Evolutionary conservation across 2,113 vertebrate genomes (phyloP).

Genomic region (Cavia porcellus): DNA sequence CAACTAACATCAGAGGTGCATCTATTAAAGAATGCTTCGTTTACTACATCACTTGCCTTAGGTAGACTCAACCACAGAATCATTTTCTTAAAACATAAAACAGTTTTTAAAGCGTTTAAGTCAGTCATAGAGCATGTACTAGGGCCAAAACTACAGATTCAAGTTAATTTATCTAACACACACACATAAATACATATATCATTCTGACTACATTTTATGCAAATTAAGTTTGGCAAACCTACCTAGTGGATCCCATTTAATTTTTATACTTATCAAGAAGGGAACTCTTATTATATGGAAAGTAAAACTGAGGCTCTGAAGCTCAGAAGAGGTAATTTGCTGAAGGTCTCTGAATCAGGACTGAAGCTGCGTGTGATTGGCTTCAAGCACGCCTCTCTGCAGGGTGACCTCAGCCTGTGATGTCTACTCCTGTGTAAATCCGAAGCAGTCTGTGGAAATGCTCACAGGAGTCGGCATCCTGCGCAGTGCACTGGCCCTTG

Average conservation of each 20-base stretch:
- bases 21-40: neutral
- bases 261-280: neutral
- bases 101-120: neutral
- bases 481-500: neutral
- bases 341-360: neutral
- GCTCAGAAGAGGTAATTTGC: neutral
- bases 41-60: neutral
- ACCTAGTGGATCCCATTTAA: neutral
- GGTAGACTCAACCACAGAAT: constrained; percentile 4
- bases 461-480: neutral
- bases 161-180: neutral
- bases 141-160: neutral
- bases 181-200: neutral
- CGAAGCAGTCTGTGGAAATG: neutral
- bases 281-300: neutral
- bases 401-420: neutral
- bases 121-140: neutral
- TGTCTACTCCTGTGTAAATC: neutral
- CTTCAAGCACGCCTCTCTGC: neutral
- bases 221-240: neutral
- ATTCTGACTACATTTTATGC: neutral
- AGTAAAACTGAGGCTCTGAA: neutral
- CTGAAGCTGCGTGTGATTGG: neutral
- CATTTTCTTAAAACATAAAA: neutral
- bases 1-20: neutral